phyloP scores from a whole-genome alignment of 2,888 invertebrate species.

The Tuberolachnus salignus region DNA sequence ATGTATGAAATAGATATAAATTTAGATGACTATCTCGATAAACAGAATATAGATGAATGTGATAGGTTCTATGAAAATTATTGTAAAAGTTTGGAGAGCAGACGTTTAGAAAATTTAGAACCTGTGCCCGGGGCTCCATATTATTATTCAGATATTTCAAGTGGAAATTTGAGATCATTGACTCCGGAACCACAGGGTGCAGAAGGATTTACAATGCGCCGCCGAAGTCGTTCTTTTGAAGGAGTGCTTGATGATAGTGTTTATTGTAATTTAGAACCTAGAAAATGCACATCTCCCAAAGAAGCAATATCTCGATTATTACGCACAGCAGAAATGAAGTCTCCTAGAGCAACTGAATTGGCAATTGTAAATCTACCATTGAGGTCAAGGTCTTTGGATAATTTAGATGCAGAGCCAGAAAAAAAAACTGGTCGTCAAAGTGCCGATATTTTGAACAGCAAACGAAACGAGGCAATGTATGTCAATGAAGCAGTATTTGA shows the following conservation, averaged over 20 bases:
- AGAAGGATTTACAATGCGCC: constrained; percentile 57
- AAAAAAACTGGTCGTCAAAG: constrained; percentile 59
- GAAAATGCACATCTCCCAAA: constrained; percentile 58
- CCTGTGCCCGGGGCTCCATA: constrained; percentile 71
- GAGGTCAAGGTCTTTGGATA: constrained; percentile 77
- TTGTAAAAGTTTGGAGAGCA: constrained; percentile 47
- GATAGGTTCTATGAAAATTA: constrained; percentile 53
- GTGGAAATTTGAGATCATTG: constrained; percentile 61
- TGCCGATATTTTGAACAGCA: constrained; percentile 62
- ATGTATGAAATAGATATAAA: constrained; percentile 50
- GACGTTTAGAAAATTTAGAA: constrained; percentile 35
- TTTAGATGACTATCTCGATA: constrained; percentile 48
- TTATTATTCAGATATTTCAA: constrained; percentile 80
- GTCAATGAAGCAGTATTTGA: constrained; percentile 69
- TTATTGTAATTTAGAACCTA: constrained; percentile 51
- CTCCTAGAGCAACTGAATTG: constrained; percentile 66
- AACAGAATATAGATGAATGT: constrained; percentile 48
- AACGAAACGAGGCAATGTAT: constrained; percentile 77
- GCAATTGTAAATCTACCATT: constrained; percentile 46
- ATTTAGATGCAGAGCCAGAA: constrained; percentile 67
- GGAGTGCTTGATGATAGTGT: constrained; percentile 66
- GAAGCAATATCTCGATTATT: constrained; percentile 58
- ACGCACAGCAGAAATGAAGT: constrained; percentile 58
- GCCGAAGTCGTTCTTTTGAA: constrained; percentile 68
- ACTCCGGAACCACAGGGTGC: constrained; percentile 61